These are phyloP conservation scores for Linnaemya vulpina DNA, from an alignment of 2,888 invertebrate genomes.

Conservation along the genomic window DNA sequence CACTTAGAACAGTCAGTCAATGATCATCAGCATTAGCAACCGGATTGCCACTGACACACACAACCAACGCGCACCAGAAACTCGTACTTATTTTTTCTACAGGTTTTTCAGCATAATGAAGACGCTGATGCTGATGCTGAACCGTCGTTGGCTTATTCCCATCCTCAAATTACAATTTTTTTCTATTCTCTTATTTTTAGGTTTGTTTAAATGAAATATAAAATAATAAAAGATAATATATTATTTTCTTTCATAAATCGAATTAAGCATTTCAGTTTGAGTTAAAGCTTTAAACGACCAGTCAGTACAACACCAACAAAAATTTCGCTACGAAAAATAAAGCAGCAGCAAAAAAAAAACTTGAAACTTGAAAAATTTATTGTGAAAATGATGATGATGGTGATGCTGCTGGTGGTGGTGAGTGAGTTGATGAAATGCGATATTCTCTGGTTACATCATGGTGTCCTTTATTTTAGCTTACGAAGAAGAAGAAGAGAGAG, in stretches of 20 bases:
- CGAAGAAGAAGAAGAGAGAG: no score
- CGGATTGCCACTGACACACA: slow-evolving; percentile 5
- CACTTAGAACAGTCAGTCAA: slow-evolving; percentile 19
- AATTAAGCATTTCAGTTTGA: slow-evolving; percentile 44
- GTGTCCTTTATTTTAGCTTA: slow-evolving; percentile 20
- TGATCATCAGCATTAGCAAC: slow-evolving; percentile 40
- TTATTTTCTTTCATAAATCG: slow-evolving; percentile 52
- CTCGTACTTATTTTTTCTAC: not conserved
- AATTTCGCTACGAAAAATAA: not conserved
- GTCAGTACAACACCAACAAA: not conserved
- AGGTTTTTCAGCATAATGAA: slow-evolving; percentile 3
- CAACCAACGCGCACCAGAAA: slow-evolving; percentile 16
- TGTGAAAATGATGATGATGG: not conserved
- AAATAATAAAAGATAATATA: slow-evolving; percentile 9
- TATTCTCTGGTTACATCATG: slow-evolving; percentile 21
- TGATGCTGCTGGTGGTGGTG: not conserved
- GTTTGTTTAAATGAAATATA: slow-evolving; percentile 20
- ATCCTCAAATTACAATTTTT: slow-evolving; percentile 14
- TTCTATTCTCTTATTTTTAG: slow-evolving; percentile 3
- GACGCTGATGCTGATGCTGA: slow-evolving; percentile 27
- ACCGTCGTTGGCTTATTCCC: slow-evolving; percentile 19
- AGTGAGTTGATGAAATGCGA: slow-evolving; percentile 27
- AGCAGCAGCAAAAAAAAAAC: no score
- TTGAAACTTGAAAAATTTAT: not conserved
- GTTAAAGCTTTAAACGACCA: slow-evolving; percentile 19